Evolutionary conservation across 2,888 invertebrate species (phyloP).

Genomic region (Junonia oenone): DNA sequence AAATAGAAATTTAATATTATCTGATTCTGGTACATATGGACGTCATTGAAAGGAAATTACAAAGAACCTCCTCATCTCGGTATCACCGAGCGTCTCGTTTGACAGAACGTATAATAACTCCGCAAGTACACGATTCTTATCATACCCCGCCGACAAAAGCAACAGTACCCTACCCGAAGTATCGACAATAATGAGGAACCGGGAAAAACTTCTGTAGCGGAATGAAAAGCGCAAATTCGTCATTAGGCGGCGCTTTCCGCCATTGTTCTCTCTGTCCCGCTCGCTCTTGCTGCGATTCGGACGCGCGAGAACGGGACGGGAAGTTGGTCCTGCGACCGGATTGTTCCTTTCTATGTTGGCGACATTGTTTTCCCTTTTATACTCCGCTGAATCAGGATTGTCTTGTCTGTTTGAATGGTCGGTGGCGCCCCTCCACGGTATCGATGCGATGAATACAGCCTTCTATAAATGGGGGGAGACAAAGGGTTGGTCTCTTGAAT

Average conservation of each 20-base stretch:
- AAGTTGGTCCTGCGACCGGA: constrained; percentile 70
- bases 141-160: constrained; percentile 59
- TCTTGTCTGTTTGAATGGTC: constrained; percentile 77
- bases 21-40: constrained; percentile 1
- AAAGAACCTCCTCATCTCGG: constrained; percentile 23
- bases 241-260: constrained; percentile 78
- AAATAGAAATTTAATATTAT: neutral
- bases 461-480: constrained; percentile 74
- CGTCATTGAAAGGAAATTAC: constrained; percentile 25
- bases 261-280: constrained; percentile 63
- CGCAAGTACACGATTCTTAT: constrained; percentile 61
- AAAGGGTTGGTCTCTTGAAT: constrained; percentile 79
- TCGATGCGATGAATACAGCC: constrained; percentile 62
- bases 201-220: constrained; percentile 80
- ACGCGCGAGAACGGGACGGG: constrained; percentile 53
- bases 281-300: constrained; percentile 36
- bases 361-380: constrained; percentile 80
- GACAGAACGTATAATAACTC: constrained; percentile 31
- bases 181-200: constrained; percentile 76
- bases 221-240: constrained; percentile 81
- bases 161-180: constrained; percentile 68
- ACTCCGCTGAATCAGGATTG: constrained; percentile 76
- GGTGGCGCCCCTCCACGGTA: constrained; percentile 76
- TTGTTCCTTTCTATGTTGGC: constrained; percentile 80
- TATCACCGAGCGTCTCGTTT: constrained; percentile 21